A percentile compares a stretch with the other conserved stretches of the same genome.
These are phyloP conservation scores for Avahi laniger DNA, from an alignment of 2,797 vertebrate genomes.

Conservation along the genomic window DNA sequence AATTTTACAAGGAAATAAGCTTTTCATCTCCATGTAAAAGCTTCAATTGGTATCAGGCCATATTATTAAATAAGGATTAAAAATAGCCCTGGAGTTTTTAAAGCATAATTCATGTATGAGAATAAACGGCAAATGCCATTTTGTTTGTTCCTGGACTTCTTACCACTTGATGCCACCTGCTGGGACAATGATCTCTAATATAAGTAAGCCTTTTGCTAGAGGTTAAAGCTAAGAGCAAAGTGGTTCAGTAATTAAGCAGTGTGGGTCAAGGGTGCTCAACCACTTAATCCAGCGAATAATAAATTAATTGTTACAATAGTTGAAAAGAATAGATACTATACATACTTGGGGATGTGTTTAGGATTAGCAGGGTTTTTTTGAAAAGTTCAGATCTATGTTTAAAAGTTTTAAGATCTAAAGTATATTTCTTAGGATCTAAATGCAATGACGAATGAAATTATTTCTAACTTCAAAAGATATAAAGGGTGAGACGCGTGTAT, in stretches of 20 bases:
- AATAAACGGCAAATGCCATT: conserved; percentile 73
- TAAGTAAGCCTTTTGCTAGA: not conserved
- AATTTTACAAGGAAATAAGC: conserved; percentile 80
- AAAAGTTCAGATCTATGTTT: not conserved
- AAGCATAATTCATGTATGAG: conserved; percentile 72
- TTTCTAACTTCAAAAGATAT: not conserved
- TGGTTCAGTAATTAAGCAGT: not conserved
- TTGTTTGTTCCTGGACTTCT: conserved; percentile 54
- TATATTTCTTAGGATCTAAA: not conserved
- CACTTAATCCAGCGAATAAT: not conserved
- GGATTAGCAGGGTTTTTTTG: not conserved
- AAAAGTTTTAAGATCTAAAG: not conserved
- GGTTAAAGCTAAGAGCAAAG: not conserved
- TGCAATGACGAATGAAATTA: not conserved
- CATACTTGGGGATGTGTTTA: not conserved
- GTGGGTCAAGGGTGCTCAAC: not conserved
- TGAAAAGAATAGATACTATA: not conserved
- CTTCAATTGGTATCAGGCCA: conserved; percentile 75
- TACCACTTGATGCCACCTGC: conserved; percentile 54
- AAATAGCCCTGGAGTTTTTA: conserved; percentile 78
- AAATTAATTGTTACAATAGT: not conserved
- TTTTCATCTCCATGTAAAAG: conserved; percentile 76
- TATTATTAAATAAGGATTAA: conserved; percentile 85
- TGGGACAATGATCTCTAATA: not conserved
- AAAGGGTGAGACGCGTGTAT: not conserved